phyloP scores from a whole-genome alignment of 2,113 vertebrate species.

The Entomyzon cyanotis region DNA sequence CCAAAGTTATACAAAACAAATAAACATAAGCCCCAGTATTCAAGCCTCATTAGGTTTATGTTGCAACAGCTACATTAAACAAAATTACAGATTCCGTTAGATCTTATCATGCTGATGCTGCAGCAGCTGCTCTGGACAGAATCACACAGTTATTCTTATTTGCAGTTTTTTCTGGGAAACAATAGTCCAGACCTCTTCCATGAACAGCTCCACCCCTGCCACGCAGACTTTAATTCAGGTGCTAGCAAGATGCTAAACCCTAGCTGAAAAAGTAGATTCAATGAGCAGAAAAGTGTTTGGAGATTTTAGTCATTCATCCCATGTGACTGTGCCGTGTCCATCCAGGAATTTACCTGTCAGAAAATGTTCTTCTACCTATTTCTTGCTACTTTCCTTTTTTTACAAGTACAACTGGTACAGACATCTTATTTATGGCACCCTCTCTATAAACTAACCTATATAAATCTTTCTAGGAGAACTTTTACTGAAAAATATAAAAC shows the following conservation, averaged over 20 bases:
- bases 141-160: neutral
- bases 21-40: constrained; percentile 30
- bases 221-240: neutral
- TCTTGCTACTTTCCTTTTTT: neutral
- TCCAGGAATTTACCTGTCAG: neutral
- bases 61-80: constrained; percentile 16
- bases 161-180: neutral
- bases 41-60: constrained; percentile 33
- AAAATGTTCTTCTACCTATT: neutral
- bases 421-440: neutral
- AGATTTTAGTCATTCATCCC: neutral
- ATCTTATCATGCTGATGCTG: neutral
- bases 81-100: constrained; percentile 12
- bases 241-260: neutral
- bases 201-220: neutral
- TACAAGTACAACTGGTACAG: neutral
- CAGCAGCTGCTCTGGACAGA: neutral
- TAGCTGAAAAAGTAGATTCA: neutral
- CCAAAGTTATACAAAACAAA: constrained; percentile 47
- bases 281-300: neutral
- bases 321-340: neutral
- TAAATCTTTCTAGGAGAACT: neutral
- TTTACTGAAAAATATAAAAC: neutral
- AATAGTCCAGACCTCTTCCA: neutral
- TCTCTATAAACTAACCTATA: neutral